Base-by-base conservation (phyloP, 2,888 invertebrate genomes). In the Zaprionus obscuricornis region DNA sequence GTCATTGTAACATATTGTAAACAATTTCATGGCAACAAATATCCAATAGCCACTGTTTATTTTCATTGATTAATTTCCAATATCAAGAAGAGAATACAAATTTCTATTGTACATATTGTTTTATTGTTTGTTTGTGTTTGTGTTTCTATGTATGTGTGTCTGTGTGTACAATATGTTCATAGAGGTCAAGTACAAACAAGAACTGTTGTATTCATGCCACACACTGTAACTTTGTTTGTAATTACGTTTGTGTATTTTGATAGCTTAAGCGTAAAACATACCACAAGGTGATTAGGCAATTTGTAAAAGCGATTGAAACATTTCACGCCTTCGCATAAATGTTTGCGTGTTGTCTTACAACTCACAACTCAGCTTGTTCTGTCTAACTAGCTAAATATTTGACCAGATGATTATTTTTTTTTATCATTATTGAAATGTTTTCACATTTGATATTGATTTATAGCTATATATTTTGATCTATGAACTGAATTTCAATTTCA, bases 301-400 rank as follows among this genome's bases (percentile, higher is more conserved):
- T 69, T 56, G 51, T 42, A 37, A 43, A 58, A 62, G 43, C 47
- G 49, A 49, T 56, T 63, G 45, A 81, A 73, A 67, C 63, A 59
- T 67, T 83, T 81, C 42, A 59, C 82, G 74, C 73, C 55, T 70
- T 40, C 50, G 47, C 22, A 11, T 63, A 42, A 43, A 34, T 58
- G 43, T 43, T 62, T 52, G 76, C 84, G 85, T 78, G 86, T 45
- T 59, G n/a, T n/a, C n/a, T n/a, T n/a, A n/a, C n/a, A n/a, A n/a
- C n/a, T n/a, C n/a, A n/a, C n/a, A n/a, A n/a, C n/a, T n/a, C n/a
- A n/a, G n/a, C n/a, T n/a, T n/a, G n/a, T n/a, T n/a, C n/a, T n/a
- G n/a, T n/a, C 13, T 3, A 34, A 14, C 36, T 34, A 39, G 60
- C 11, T 46, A 33, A 40, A 62, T 68, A 68, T 74, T 68, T 68